A percentile compares a stretch with the other conserved stretches of the same genome.
These are phyloP conservation scores for Cancer borealis DNA, from an alignment of 2,888 invertebrate species.

Conservation along the genomic window DNA sequence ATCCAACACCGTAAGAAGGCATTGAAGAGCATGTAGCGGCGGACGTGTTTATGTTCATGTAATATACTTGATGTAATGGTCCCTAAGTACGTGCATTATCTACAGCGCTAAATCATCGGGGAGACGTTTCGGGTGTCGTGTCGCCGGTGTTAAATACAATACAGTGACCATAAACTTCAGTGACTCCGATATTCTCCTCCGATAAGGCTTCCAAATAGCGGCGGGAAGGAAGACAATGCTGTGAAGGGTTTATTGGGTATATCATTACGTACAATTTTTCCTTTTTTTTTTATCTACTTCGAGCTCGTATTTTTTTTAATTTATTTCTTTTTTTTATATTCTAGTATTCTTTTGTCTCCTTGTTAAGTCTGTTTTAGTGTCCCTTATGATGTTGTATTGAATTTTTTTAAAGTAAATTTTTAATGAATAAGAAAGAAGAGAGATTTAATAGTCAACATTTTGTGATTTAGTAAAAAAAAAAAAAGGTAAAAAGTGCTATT, in stretches of 20 bases:
- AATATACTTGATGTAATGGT: conserved; percentile 37
- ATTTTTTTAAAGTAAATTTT: no score
- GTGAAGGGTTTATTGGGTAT: conserved; percentile 3
- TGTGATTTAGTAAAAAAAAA: not conserved
- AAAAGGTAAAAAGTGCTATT: not conserved
- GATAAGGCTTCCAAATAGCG: not conserved
- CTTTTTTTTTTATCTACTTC: not conserved
- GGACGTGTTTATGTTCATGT: conserved; percentile 31
- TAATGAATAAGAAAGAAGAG: not conserved
- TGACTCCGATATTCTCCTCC: not conserved
- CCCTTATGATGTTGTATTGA: no score
- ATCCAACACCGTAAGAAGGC: not conserved
- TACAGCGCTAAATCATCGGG: not conserved
- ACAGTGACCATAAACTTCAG: conserved; percentile 8
- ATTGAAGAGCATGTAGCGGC: not conserved
- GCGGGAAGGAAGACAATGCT: not conserved
- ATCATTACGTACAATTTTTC: not conserved
- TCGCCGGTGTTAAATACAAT: conserved; percentile 28
- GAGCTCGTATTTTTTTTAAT: no score
- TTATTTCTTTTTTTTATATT: no score
- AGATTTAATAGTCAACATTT: not conserved
- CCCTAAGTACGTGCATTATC: conserved; percentile 35
- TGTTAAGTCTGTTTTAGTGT: no score
- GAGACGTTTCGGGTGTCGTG: not conserved
- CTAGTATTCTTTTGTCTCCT: no score